phyloP scores from a whole-genome alignment of 2,888 invertebrate species.

The Lepas anatifera region DNA sequence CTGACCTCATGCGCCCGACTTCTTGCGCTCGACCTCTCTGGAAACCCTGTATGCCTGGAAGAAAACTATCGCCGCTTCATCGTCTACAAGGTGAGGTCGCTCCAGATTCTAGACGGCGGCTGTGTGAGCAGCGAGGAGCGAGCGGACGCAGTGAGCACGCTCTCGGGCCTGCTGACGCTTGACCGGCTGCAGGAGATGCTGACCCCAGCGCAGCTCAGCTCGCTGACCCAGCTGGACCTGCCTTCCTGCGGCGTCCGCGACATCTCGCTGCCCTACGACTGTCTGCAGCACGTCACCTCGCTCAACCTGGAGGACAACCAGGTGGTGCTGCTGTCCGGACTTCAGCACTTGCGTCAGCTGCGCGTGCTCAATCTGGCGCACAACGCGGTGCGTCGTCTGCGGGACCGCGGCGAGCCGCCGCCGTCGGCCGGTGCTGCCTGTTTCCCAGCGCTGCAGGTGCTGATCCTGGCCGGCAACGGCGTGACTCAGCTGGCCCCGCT shows the following conservation, averaged over 20 bases:
- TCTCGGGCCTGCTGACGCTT: not conserved
- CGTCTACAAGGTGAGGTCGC: not conserved
- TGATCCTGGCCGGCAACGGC: not conserved
- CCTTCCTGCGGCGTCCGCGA: not conserved
- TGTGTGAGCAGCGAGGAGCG: not conserved
- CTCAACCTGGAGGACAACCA: not conserved
- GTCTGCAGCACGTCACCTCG: not conserved
- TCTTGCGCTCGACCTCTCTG: not conserved
- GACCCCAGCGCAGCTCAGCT: not conserved
- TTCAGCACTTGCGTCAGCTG: not conserved
- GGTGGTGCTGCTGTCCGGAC: not conserved
- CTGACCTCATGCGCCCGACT: not conserved
- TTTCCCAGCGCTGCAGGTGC: not conserved
- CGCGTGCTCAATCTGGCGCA: not conserved
- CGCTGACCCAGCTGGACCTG: conserved; percentile 4
- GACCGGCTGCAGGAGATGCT: not conserved
- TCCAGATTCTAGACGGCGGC: conserved; percentile 7
- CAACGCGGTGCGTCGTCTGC: not conserved
- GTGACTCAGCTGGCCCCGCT: not conserved
- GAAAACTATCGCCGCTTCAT: not conserved
- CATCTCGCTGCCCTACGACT: not conserved
- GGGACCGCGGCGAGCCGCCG: not conserved
- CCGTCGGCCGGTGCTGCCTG: not conserved
- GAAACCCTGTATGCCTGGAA: not conserved
- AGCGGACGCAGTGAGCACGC: not conserved